These are phyloP conservation scores for Pagetopsis macropterus DNA, from an alignment of 2,797 vertebrate species.

Conservation along the genomic window DNA sequence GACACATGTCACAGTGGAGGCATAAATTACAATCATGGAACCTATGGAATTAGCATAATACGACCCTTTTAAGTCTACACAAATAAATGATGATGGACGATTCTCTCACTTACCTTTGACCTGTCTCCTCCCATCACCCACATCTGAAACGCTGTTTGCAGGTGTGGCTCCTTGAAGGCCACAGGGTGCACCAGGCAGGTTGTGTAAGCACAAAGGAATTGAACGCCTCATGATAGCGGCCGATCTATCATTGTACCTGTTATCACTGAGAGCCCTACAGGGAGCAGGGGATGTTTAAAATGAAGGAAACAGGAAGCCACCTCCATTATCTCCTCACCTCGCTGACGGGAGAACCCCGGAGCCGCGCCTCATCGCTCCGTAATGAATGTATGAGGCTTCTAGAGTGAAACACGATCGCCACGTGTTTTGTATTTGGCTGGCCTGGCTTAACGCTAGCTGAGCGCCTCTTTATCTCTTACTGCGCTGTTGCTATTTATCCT, in stretches of 20 bases:
- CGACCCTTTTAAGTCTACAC: too few relatives aligned
- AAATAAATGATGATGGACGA: neutral
- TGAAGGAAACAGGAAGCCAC: conserved; percentile 43
- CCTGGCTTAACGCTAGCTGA: conserved; percentile 52
- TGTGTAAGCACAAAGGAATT: conserved; percentile 17
- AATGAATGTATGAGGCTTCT: conserved; percentile 66
- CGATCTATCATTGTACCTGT: conserved; percentile 30
- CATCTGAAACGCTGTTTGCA: neutral
- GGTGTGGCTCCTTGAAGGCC: neutral
- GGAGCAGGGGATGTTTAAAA: conserved; percentile 35
- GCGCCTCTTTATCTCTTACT: conserved; percentile 76
- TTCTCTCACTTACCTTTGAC: conserved; percentile 3
- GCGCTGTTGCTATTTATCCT: conserved; percentile 82
- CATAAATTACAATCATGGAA: too few relatives aligned
- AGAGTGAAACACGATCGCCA: conserved; percentile 58
- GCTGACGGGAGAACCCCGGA: conserved; percentile 17
- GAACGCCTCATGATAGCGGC: conserved; percentile 11
- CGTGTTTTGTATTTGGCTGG: conserved; percentile 72
- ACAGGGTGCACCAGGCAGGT: conserved; percentile 6
- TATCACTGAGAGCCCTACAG: conserved; percentile 37
- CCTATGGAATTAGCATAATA: too few relatives aligned
- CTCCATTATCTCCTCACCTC: conserved; percentile 59
- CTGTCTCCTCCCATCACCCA: neutral
- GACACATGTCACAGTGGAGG: too few relatives aligned
- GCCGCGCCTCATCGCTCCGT: conserved; percentile 57